Conservation (phyloP, 2,888 invertebrate species). For the Neuroscelio doddi region DNA sequence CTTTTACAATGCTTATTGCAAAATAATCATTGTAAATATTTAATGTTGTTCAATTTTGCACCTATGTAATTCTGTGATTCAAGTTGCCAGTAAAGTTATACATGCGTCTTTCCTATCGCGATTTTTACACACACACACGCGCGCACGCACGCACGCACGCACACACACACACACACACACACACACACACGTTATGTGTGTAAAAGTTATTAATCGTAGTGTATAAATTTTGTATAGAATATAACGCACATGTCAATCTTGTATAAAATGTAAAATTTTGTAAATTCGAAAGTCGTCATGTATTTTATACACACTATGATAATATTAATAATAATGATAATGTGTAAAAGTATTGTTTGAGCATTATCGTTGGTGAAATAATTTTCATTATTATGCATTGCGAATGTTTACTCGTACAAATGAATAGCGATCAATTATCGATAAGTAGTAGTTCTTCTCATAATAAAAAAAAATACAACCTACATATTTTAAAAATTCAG, state of each 20-base stretch:
- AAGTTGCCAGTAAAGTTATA: no score
- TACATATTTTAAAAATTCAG: background rate
- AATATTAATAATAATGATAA: background rate
- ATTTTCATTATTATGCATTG: background rate
- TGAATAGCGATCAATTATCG: no score
- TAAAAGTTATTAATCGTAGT: background rate
- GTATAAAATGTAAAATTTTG: conserved; percentile 9
- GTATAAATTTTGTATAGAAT: background rate
- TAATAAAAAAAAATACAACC: background rate
- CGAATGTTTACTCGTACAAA: no score
- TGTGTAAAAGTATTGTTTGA: background rate
- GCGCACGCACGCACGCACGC: no score
- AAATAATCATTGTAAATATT: no score
- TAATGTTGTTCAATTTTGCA: no score
- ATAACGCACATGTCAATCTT: conserved; percentile 6
- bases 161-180: background rate
- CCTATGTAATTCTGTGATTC: no score
- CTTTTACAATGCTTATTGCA: no score
- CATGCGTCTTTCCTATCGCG: no score
- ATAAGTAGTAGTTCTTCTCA: background rate
- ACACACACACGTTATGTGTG: background rate
- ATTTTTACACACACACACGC: no score
- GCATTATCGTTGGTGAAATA: background rate
- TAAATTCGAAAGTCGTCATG: conserved; percentile 5
- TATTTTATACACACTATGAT: conserved; percentile 1